Evolutionary conservation across 2,888 invertebrate species (phyloP).

Genomic region (Hedya salicella): DNA sequence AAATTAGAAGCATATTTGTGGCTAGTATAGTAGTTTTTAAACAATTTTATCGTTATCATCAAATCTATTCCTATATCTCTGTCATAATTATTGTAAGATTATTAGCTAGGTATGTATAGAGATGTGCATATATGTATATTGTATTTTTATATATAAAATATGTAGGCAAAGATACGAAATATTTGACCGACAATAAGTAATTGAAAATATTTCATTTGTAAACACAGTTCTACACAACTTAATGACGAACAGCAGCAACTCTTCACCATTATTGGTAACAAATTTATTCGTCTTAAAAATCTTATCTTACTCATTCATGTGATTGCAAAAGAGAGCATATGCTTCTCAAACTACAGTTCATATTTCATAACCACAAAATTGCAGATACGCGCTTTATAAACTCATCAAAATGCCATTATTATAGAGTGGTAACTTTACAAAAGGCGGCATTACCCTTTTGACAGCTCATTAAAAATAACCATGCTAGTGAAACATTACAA

Average conservation of each 20-base stretch:
- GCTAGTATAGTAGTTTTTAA: too few relatives aligned
- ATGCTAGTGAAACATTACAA: background rate
- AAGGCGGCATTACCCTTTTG: too few relatives aligned
- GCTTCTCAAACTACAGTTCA: background rate
- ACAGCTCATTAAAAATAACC: background rate
- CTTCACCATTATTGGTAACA: slow-evolving; percentile 2
- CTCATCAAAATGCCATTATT: background rate
- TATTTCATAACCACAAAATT: background rate
- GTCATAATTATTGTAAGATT: too few relatives aligned
- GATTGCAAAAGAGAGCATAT: background rate
- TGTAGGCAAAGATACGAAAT: too few relatives aligned
- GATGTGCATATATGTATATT: too few relatives aligned
- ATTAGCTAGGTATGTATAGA: too few relatives aligned
- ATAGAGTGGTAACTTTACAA: background rate
- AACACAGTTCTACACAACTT: background rate
- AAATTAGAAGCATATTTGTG: too few relatives aligned
- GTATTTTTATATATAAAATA: too few relatives aligned
- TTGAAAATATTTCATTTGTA: too few relatives aligned
- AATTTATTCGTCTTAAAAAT: background rate
- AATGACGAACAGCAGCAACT: slow-evolving; percentile 7
- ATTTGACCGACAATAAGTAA: too few relatives aligned
- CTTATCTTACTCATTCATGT: background rate
- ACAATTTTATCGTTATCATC: too few relatives aligned
- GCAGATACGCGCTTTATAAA: background rate
- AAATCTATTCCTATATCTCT: too few relatives aligned